Evolutionary conservation across 1,140 invertebrate genomes (phyloP).

Genomic region (Trichoplusia ni): DNA sequence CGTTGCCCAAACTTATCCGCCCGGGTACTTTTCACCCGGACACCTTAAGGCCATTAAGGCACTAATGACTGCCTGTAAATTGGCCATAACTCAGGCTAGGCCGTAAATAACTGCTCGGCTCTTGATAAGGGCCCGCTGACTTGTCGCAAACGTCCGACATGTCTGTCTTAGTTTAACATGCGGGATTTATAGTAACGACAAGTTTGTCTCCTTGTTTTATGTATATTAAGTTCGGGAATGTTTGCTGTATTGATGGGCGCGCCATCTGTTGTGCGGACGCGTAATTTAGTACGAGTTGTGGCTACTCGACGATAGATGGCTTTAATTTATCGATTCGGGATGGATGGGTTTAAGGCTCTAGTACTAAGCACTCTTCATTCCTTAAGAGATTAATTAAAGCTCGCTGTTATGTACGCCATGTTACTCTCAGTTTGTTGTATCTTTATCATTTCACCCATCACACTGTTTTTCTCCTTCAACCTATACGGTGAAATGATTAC

Average conservation of each 20-base stretch:
- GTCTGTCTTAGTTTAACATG: constrained; percentile 56
- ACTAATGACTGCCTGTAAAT: constrained; percentile 74
- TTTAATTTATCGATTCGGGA: constrained; percentile 29
- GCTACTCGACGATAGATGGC: constrained; percentile 21
- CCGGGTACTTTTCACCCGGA: constrained; percentile 53
- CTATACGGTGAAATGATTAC: too few relatives aligned
- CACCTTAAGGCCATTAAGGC: constrained; percentile 73
- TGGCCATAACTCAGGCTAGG: constrained; percentile 60
- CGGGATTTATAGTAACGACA: constrained; percentile 44
- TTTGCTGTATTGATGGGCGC: constrained; percentile 27
- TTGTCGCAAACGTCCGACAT: constrained; percentile 43
- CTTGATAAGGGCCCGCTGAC: constrained; percentile 59
- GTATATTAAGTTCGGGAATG: constrained; percentile 29
- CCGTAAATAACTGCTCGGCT: constrained; percentile 50
- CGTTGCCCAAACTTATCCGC: constrained; percentile 60
- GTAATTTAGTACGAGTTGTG: constrained; percentile 21
- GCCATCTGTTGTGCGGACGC: constrained; percentile 23
- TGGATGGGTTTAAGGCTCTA: not conserved
- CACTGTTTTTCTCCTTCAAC: too few relatives aligned
- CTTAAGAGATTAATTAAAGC: not conserved
- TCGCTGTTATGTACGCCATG: too few relatives aligned
- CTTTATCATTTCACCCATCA: too few relatives aligned
- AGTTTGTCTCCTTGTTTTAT: constrained; percentile 28
- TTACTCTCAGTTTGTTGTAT: too few relatives aligned
- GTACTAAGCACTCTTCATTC: not conserved